Conservation (phyloP, 2,113 vertebrate species). For the Copsychus sechellarum region DNA sequence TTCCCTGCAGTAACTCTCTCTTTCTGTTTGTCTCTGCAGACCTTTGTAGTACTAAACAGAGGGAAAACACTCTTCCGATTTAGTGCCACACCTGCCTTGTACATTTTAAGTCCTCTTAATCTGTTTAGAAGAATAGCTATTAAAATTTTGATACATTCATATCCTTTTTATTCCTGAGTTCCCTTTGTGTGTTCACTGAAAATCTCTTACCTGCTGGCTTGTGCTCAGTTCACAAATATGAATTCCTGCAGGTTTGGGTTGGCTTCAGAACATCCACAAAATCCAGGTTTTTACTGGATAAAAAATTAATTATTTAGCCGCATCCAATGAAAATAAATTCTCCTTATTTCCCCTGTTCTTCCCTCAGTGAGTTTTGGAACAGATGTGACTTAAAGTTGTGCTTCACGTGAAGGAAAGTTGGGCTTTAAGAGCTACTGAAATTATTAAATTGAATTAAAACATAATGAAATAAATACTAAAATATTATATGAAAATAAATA, state of each 20-base stretch:
- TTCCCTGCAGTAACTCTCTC: slow-evolving; percentile 19
- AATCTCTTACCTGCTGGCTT: background rate
- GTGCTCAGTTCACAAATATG: fast-evolving
- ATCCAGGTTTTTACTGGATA: background rate
- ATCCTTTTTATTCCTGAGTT: slow-evolving; percentile 82
- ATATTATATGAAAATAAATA: background rate
- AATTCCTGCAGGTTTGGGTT: background rate
- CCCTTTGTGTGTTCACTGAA: fast-evolving
- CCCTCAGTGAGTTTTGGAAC: background rate
- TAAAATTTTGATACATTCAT: slow-evolving; percentile 99
- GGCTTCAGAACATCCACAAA: background rate
- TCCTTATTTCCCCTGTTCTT: background rate
- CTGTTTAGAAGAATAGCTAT: slow-evolving; percentile 97
- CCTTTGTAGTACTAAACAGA: slow-evolving; percentile 99
- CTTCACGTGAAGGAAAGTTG: too few relatives aligned
- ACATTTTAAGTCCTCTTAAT: slow-evolving; percentile 99
- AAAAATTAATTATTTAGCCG: too few relatives aligned
- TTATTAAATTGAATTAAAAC: background rate
- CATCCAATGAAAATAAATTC: too few relatives aligned
- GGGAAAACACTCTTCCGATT: slow-evolving; percentile 99
- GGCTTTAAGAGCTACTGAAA: background rate
- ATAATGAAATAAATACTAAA: background rate
- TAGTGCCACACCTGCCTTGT: slow-evolving; percentile 98
- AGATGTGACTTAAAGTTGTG: too few relatives aligned
- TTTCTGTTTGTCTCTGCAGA: slow-evolving; percentile 85